These are phyloP conservation scores for Diaprepes abbreviatus DNA, from an alignment of 2,888 invertebrate species.

Conservation along the genomic window DNA sequence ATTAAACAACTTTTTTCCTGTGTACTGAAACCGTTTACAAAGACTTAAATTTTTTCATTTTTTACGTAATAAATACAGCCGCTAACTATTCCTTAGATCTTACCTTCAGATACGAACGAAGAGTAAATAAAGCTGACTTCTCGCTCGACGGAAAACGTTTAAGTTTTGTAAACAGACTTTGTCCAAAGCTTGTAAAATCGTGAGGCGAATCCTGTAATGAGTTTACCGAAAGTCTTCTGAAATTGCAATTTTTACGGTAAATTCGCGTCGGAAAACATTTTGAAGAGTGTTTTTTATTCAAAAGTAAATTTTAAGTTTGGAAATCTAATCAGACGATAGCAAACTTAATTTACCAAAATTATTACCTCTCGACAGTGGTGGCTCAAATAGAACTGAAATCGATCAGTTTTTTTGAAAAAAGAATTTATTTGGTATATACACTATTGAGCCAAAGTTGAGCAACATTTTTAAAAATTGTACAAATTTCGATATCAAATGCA, in stretches of 20 bases:
- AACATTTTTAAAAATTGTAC: no score
- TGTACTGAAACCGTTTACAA: no score
- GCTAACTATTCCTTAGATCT: constrained; percentile 30
- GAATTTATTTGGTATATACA: no score
- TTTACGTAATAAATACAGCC: constrained; percentile 18
- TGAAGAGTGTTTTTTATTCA: neutral
- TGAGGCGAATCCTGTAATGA: constrained; percentile 45
- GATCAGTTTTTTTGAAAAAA: no score
- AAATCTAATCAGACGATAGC: neutral
- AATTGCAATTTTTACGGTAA: constrained; percentile 13
- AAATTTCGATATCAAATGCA: no score
- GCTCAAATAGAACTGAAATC: no score
- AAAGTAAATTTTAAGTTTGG: neutral
- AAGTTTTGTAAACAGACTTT: constrained; percentile 44
- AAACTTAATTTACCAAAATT: neutral
- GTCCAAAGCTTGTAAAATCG: constrained; percentile 42
- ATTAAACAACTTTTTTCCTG: no score
- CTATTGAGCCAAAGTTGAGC: no score
- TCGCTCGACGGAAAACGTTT: constrained; percentile 40
- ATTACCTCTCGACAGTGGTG: no score
- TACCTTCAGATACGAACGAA: constrained; percentile 25
- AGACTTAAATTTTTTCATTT: no score
- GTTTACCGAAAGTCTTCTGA: constrained; percentile 27
- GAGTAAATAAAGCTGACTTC: constrained; percentile 38
- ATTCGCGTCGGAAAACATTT: neutral